These are phyloP conservation scores for Melanostigma gelatinosum DNA, from an alignment of 2,113 vertebrate species.

Conservation along the genomic window DNA sequence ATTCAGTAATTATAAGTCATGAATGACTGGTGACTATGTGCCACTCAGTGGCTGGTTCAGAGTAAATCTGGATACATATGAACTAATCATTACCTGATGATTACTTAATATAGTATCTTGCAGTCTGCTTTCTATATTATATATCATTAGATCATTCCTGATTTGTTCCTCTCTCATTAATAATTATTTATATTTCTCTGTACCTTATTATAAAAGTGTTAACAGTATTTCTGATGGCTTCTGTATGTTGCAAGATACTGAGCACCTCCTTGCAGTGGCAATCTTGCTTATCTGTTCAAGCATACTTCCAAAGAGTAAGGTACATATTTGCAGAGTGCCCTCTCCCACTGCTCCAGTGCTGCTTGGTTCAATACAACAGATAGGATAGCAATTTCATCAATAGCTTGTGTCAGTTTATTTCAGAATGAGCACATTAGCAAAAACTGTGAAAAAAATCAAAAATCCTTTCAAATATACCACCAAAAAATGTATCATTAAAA, in stretches of 20 bases:
- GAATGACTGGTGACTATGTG: not conserved
- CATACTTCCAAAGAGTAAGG: constrained; percentile 27
- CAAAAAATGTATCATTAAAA: not conserved
- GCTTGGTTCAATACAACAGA: not conserved
- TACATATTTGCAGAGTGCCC: constrained; percentile 15
- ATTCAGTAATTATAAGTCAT: not conserved
- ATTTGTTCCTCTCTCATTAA: not conserved
- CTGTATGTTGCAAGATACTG: constrained; percentile 23
- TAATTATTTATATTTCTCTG: not conserved
- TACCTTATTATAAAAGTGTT: not conserved
- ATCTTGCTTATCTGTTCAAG: constrained; percentile 29
- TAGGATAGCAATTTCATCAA: not conserved
- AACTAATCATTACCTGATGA: not conserved
- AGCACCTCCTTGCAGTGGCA: constrained; percentile 7
- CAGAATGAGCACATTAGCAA: not conserved
- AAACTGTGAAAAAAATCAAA: not conserved
- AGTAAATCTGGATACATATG: not conserved
- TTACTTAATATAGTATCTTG: not conserved
- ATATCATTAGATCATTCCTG: no score
- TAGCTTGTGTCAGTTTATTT: not conserved
- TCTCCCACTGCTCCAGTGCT: constrained; percentile 19
- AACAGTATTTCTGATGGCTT: not conserved
- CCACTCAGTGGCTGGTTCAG: not conserved
- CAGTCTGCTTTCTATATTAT: not conserved
- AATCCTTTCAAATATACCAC: not conserved